phyloP scores from a whole-genome alignment of 2,888 invertebrate species.

The Hipparchia semele region DNA sequence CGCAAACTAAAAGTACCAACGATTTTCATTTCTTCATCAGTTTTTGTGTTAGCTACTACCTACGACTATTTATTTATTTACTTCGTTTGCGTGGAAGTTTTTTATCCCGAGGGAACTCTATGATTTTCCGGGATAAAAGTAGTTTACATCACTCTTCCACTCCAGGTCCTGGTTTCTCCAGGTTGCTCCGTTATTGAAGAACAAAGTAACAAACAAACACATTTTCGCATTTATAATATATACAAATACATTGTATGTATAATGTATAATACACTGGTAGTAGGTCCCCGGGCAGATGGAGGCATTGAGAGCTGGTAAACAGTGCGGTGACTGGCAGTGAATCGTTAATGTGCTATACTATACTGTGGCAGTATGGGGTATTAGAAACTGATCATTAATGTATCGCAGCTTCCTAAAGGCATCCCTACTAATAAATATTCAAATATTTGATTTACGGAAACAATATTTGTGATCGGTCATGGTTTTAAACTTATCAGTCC shows the following conservation, averaged over 20 bases:
- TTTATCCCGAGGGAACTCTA: too few relatives aligned
- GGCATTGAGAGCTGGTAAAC: background rate
- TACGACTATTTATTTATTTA: too few relatives aligned
- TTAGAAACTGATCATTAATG: constrained; percentile 11
- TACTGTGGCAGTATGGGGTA: background rate
- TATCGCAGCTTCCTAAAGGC: background rate
- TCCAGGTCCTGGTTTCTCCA: too few relatives aligned
- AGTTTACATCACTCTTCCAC: too few relatives aligned
- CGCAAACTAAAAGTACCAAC: background rate
- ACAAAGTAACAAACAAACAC: too few relatives aligned
- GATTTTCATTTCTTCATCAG: background rate
- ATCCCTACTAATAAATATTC: background rate
- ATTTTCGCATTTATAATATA: too few relatives aligned
- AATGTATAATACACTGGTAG: too few relatives aligned
- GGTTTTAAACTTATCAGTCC: background rate
- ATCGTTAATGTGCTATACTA: constrained; percentile 5
- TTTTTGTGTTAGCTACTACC: too few relatives aligned
- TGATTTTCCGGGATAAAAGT: too few relatives aligned
- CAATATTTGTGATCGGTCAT: background rate
- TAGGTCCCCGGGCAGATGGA: background rate
- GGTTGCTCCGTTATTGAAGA: too few relatives aligned
- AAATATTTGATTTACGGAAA: background rate
- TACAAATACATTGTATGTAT: too few relatives aligned
- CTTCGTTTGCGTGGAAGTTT: too few relatives aligned
- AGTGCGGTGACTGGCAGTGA: background rate